Conservation (phyloP, 1,140 invertebrate species). For the Aculops lycopersici region DNA sequence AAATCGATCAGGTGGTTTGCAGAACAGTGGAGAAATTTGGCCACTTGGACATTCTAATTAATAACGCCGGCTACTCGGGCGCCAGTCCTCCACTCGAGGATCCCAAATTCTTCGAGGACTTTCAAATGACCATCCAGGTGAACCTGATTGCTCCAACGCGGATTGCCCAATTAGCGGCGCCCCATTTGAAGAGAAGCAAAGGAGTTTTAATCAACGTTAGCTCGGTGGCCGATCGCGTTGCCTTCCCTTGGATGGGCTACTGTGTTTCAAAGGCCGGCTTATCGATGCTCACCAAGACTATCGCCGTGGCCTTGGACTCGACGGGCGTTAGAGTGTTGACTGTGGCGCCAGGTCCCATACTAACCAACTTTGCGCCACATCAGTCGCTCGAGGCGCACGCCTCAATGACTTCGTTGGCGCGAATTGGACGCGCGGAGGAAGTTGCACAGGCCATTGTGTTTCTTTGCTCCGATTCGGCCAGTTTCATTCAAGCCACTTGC, state of each 20-base stretch:
- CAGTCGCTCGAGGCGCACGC: too few relatives aligned
- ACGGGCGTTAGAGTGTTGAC: neutral
- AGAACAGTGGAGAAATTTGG: conserved; percentile 43
- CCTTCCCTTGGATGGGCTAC: neutral
- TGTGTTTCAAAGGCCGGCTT: neutral
- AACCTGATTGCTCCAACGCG: neutral
- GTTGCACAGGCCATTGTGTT: too few relatives aligned
- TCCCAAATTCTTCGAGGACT: neutral
- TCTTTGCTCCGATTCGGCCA: too few relatives aligned
- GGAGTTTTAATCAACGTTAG: neutral
- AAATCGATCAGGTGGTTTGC: conserved; percentile 40
- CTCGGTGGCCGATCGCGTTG: neutral
- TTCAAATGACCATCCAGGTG: neutral
- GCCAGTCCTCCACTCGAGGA: neutral
- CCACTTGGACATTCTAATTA: conserved; percentile 63
- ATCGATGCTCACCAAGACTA: neutral
- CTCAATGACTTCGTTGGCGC: too few relatives aligned
- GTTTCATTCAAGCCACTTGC: neutral
- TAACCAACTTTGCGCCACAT: neutral
- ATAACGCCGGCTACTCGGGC: conserved; percentile 5
- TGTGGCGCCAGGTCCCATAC: neutral
- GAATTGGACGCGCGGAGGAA: too few relatives aligned
- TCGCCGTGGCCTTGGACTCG: neutral
- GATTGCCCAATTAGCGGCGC: neutral
- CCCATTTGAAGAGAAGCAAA: neutral